These are phyloP conservation scores for Escarpia spicata DNA, from an alignment of 2,888 invertebrate species.

Conservation along the genomic window DNA sequence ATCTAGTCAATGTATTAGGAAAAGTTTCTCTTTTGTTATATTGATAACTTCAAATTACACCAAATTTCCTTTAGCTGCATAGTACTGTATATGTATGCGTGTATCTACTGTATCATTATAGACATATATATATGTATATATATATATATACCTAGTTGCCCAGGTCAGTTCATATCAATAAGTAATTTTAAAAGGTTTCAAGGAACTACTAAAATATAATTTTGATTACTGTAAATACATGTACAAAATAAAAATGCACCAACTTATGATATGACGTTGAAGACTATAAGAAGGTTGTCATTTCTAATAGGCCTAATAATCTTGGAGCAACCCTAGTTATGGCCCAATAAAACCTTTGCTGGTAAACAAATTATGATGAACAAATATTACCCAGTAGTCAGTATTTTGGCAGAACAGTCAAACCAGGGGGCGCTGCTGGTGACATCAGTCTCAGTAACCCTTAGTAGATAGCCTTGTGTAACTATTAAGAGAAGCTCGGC, in stretches of 20 bases:
- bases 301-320: neutral
- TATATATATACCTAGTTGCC: neutral
- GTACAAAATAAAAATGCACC: constrained; percentile 5
- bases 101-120: neutral
- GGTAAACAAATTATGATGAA: too few species aligned
- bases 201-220: neutral
- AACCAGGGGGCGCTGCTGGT: too few species aligned
- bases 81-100: neutral
- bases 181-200: neutral
- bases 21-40: neutral
- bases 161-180: neutral
- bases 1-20: neutral
- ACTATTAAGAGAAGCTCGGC: too few species aligned
- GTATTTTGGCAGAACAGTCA: too few species aligned
- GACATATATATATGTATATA: neutral
- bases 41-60: neutral
- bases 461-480: too few species aligned
- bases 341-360: too few species aligned
- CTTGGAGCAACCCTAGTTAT: too few species aligned
- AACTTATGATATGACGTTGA: neutral
- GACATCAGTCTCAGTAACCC: too few species aligned
- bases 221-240: neutral
- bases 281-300: neutral
- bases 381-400: too few species aligned
- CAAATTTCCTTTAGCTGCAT: neutral